phyloP scores from a whole-genome alignment of 1,140 invertebrate species.

The Drosophila malerkotliana region DNA sequence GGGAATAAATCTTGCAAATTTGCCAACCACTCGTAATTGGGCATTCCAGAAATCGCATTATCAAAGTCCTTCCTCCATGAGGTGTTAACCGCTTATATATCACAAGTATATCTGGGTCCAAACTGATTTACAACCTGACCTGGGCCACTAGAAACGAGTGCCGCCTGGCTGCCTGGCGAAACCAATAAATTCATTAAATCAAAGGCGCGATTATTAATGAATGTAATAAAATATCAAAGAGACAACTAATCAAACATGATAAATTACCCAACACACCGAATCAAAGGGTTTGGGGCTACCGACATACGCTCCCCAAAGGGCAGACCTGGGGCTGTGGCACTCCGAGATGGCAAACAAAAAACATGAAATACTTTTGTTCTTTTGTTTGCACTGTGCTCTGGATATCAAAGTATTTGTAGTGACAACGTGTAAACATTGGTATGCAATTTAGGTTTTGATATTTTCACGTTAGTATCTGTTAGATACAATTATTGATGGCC shows the following conservation, averaged over 20 bases:
- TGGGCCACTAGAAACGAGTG: constrained; percentile 30
- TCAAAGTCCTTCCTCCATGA: constrained; percentile 16
- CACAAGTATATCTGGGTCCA: constrained; percentile 24
- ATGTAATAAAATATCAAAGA: constrained; percentile 75
- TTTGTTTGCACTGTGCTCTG: constrained; percentile 20
- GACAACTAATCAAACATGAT: constrained; percentile 80
- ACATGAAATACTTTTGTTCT: constrained; percentile 42
- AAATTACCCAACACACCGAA: constrained; percentile 45
- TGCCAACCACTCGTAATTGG: constrained; percentile 11
- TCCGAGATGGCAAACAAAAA: constrained; percentile 16
- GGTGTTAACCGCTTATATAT: constrained; percentile 6
- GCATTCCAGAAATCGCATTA: constrained; percentile 7
- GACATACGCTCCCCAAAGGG: constrained; percentile 14
- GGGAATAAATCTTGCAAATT: constrained; percentile 2
- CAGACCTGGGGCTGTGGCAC: background rate
- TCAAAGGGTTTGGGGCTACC: constrained; percentile 12
- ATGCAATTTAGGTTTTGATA: constrained; percentile 75
- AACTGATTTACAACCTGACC: constrained; percentile 74
- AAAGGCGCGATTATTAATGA: constrained; percentile 73
- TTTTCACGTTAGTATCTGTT: constrained; percentile 58
- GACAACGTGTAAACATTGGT: constrained; percentile 78
- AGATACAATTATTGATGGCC: constrained; percentile 76
- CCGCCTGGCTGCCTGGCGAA: constrained; percentile 30
- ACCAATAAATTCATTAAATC: constrained; percentile 76
- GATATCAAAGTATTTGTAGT: constrained; percentile 47